phyloP scores from a whole-genome alignment of 2,888 invertebrate genomes.

The Eupithecia inturbata region DNA sequence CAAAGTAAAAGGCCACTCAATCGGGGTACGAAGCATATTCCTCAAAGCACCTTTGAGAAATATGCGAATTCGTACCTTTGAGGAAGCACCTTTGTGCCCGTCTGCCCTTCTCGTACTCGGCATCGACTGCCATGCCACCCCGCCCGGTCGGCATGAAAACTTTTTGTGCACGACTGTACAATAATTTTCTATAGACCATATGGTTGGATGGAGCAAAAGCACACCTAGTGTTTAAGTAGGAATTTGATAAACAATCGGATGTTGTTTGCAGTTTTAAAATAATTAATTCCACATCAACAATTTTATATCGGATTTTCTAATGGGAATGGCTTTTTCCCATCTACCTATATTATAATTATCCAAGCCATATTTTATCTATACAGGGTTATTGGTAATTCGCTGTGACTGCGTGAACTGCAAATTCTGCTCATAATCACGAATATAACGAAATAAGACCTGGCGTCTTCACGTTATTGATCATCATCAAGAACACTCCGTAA shows the following conservation, averaged over 20 bases:
- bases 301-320: neutral
- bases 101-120: neutral
- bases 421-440: too few species aligned
- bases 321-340: neutral
- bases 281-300: neutral
- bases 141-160: neutral
- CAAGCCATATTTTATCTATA: too few species aligned
- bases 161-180: neutral
- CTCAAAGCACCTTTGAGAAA: too few species aligned
- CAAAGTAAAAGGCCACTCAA: conserved; percentile 4
- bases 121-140: conserved; percentile 4
- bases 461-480: too few species aligned
- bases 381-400: too few species aligned
- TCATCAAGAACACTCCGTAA: too few species aligned
- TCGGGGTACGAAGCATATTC: conserved; percentile 16
- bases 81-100: conserved; percentile 18
- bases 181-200: neutral
- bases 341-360: too few species aligned
- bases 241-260: neutral
- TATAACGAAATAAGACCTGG: too few species aligned
- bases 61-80: too few species aligned
- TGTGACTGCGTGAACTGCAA: too few species aligned
- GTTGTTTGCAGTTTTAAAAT: neutral
- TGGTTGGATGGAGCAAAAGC: neutral
- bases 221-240: too few species aligned